Conservation (phyloP, 2,797 vertebrate genomes). For the Sphenodon punctatus region DNA sequence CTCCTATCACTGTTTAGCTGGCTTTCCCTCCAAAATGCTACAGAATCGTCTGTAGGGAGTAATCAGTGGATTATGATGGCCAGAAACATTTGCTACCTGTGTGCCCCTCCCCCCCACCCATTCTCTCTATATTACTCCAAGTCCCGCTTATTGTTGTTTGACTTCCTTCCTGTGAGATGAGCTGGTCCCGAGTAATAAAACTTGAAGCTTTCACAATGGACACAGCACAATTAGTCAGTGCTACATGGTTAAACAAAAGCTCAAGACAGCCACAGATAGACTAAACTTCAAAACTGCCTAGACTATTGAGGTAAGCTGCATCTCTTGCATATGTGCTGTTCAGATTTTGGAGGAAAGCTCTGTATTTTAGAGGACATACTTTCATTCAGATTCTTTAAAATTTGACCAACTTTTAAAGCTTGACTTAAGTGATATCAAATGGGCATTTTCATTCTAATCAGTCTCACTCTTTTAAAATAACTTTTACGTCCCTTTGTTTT, state of each 20-base stretch:
- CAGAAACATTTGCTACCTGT: no score
- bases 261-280: slow-evolving; percentile 24
- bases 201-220: slow-evolving; percentile 19
- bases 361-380: neutral
- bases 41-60: neutral
- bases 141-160: slow-evolving; percentile 13
- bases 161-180: slow-evolving; percentile 60
- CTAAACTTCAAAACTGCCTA: slow-evolving; percentile 51
- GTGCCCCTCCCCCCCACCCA: neutral
- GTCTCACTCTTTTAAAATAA: no score
- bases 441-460: neutral
- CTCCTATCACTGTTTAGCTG: neutral
- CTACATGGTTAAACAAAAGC: slow-evolving; percentile 45
- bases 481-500: no score
- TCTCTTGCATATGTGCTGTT: neutral
- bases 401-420: neutral
- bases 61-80: neutral
- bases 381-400: slow-evolving; percentile 5
- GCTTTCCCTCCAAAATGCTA: neutral
- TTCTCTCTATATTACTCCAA: neutral
- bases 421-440: neutral
- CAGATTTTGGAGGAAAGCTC: slow-evolving; percentile 6
- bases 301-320: slow-evolving; percentile 28
- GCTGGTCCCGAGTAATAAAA: slow-evolving; percentile 55
- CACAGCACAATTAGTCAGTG: slow-evolving; percentile 53